These are phyloP conservation scores for Drosophila tropicalis DNA, from an alignment of 1,140 invertebrate species.

Conservation along the genomic window DNA sequence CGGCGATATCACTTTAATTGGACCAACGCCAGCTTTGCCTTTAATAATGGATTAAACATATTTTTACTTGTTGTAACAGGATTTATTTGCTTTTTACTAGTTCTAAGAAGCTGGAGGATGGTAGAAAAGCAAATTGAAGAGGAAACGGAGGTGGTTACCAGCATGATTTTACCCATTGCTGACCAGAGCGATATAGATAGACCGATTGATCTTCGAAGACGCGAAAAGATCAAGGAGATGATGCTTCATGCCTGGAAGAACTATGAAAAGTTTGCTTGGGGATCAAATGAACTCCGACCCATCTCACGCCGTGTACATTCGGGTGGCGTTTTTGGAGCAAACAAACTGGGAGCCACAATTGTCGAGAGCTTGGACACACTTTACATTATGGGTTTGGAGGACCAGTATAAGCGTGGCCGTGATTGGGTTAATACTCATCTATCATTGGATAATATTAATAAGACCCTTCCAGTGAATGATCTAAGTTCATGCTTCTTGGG, in stretches of 20 bases:
- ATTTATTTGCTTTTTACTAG: not conserved
- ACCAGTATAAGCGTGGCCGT: slow-evolving; percentile 95
- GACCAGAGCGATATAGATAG: not conserved
- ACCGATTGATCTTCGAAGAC: slow-evolving; percentile 4
- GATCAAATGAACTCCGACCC: slow-evolving; percentile 97
- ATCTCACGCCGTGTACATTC: slow-evolving; percentile 94
- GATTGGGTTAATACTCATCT: slow-evolving; percentile 96
- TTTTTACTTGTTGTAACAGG: not conserved
- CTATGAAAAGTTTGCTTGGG: slow-evolving; percentile 98
- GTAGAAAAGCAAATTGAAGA: not conserved
- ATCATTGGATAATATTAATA: slow-evolving; percentile 91
- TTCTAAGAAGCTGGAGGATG: not conserved
- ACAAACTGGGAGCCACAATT: slow-evolving; percentile 95
- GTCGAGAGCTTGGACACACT: slow-evolving; percentile 98
- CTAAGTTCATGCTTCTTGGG: slow-evolving; percentile 98
- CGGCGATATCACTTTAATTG: not conserved
- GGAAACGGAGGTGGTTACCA: not conserved
- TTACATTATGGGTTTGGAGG: slow-evolving; percentile 96
- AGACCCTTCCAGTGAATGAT: slow-evolving; percentile 98
- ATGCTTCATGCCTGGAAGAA: slow-evolving; percentile 97
- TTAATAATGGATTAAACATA: not conserved
- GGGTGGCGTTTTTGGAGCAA: slow-evolving; percentile 94
- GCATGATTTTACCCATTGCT: not conserved
- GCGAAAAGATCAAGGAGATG: slow-evolving; percentile 87
- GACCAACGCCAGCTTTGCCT: not conserved